Evolutionary conservation across 2,888 invertebrate genomes (phyloP).

Genomic region (Rhorus exstirpatorius): DNA sequence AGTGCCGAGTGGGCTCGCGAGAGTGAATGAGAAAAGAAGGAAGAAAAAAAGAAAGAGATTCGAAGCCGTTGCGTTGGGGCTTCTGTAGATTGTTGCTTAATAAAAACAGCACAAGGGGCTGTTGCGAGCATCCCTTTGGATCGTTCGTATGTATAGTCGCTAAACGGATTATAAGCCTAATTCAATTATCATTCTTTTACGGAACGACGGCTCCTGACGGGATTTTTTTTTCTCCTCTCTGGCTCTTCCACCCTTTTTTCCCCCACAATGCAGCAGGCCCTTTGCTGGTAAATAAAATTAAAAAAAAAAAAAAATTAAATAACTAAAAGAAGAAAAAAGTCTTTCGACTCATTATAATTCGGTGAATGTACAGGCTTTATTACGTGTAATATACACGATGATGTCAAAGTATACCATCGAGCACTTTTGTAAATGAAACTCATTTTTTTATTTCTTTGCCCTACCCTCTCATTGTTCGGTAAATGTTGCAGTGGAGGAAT

Average conservation of each 20-base stretch:
- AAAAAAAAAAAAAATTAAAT: too few species aligned
- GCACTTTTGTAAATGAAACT: conserved; percentile 36
- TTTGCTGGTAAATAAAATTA: conserved; percentile 12
- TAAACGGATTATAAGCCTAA: conserved; percentile 83
- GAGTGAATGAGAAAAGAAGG: conserved; percentile 24
- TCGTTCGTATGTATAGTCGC: conserved; percentile 77
- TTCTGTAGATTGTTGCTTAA: conserved; percentile 81
- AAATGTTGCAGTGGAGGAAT: conserved; percentile 90
- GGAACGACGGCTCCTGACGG: conserved; percentile 78
- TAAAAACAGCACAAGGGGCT: conserved; percentile 77
- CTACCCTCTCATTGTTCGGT: neutral
- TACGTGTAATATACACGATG: too few species aligned
- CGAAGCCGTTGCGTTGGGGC: conserved; percentile 73
- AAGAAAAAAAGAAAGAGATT: conserved; percentile 48
- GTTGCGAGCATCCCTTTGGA: conserved; percentile 60
- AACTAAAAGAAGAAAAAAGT: neutral
- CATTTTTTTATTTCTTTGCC: conserved; percentile 24
- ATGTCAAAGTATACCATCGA: conserved; percentile 32
- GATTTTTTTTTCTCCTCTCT: conserved; percentile 75
- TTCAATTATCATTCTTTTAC: conserved; percentile 80
- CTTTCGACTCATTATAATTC: conserved; percentile 14
- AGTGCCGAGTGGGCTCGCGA: conserved; percentile 26
- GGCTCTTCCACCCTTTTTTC: conserved; percentile 66
- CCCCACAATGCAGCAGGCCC: conserved; percentile 7
- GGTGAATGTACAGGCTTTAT: conserved; percentile 16